A percentile compares a stretch with the other conserved stretches of the same genome.
Evolutionary conservation across 2,113 vertebrate species (phyloP).

Genomic region (Myodes glareolus): DNA sequence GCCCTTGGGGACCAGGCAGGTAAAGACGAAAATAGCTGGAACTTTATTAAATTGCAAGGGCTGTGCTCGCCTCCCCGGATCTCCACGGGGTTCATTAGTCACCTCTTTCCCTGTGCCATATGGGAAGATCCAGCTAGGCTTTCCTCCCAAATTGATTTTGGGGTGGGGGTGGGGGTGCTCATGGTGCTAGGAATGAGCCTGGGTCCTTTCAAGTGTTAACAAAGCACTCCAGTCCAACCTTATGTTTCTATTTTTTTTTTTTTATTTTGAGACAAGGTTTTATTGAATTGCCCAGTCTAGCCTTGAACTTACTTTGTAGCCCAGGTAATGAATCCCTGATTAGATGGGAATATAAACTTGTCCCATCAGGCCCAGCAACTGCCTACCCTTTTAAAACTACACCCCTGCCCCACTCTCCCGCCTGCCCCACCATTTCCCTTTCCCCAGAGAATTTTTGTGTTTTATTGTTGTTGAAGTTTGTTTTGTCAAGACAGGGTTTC

Average conservation of each 20-base stretch:
- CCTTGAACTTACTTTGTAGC: background rate
- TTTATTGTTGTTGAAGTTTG: background rate
- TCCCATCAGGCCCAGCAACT: background rate
- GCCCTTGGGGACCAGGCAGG: background rate
- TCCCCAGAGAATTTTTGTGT: background rate
- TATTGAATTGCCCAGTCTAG: background rate
- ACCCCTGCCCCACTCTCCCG: too few species aligned
- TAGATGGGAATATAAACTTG: background rate
- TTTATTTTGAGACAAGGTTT: background rate
- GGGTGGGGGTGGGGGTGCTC: background rate
- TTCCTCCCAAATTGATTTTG: background rate
- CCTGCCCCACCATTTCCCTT: background rate
- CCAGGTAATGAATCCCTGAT: background rate
- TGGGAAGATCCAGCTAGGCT: background rate
- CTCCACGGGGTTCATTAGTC: fast-evolving
- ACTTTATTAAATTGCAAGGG: background rate
- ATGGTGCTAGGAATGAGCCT: background rate
- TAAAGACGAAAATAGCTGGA: background rate
- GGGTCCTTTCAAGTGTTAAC: background rate
- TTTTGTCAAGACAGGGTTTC: background rate
- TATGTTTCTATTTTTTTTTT: background rate
- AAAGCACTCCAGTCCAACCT: background rate
- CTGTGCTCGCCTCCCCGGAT: background rate
- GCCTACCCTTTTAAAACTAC: background rate
- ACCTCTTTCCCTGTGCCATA: background rate